Conservation (phyloP, 2,888 invertebrate genomes). For the Plebejus anna region DNA sequence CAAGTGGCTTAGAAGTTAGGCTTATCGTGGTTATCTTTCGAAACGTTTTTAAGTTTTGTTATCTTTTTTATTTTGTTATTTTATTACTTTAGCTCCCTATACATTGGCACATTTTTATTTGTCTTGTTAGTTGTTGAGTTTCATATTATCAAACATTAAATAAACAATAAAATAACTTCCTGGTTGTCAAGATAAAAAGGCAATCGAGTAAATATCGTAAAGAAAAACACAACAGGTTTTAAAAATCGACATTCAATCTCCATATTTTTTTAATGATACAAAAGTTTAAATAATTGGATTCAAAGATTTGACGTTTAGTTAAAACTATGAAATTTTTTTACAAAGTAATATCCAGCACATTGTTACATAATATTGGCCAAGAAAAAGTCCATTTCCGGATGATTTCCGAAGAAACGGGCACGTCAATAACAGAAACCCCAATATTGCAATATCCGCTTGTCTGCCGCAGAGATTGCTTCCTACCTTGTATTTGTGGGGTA, state of each 20-base stretch:
- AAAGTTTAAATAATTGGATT: neutral
- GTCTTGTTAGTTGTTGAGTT: neutral
- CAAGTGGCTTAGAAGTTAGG: too few relatives aligned
- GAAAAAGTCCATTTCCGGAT: constrained; percentile 1
- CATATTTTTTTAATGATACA: neutral
- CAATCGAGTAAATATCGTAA: neutral
- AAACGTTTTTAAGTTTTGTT: too few relatives aligned
- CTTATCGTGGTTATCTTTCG: too few relatives aligned
- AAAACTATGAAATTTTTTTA: neutral
- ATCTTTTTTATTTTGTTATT: too few relatives aligned
- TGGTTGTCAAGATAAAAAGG: constrained; percentile 11
- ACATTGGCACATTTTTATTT: neutral
- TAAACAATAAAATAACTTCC: neutral
- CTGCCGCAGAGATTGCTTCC: constrained; percentile 19
- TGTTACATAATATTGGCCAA: neutral
- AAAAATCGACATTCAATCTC: neutral
- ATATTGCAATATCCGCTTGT: constrained; percentile 25
- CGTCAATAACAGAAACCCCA: neutral
- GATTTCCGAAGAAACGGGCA: constrained; percentile 9
- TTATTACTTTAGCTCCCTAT: neutral
- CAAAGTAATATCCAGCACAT: neutral
- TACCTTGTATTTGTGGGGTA: neutral
- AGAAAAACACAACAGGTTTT: neutral
- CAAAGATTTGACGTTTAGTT: neutral
- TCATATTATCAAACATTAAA: neutral